Base-by-base conservation (phyloP, 2,113 vertebrate genomes). In the Anguilla rostrata region DNA sequence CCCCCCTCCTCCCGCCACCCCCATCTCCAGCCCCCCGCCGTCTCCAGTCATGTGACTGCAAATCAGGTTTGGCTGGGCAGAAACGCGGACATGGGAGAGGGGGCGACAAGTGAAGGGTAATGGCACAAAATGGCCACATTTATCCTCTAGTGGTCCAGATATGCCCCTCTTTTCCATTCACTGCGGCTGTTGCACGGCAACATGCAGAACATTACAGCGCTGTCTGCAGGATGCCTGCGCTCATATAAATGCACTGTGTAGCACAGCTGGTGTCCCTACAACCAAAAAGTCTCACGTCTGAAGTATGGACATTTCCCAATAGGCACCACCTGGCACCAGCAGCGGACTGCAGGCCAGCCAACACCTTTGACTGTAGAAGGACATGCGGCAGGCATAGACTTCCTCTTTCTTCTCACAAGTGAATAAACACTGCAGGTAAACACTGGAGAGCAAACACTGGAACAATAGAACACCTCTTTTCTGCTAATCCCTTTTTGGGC, bases 201-300 rank as follows among this genome's bases (percentile, higher is more conserved):
- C 43, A 46, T 34, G 1, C 34, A 34, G 34, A 34, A 34, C 22
- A 29, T 5, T 29, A 29, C 71, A 29, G 29, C 0, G 22, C 20
- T 16, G 46, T 75, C 84, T 41, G 34, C 60, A 34, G 60, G 60
- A 85, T n/a, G n/a, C 8, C 46, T 53, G 75, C 11, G 39, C 20
- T 29, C 39, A 41, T 41, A 29, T 26, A 39, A 81, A 5, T 60
- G 12, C 34, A 39, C 2, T 7, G 40, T 49, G 26, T 78, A 46
- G 66, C 15, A 41, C 22, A 26, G 85, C 53, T 34, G 40, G 90
- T 86, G 90, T 91, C 90, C 90, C 85, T 84, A 43, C 29, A 88
- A 83, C 49, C 71, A 89, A 81, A 90, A 57, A 88, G 79, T 85
- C 66, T 85, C 91, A 89, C 87, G 84, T 89, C 93, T 78, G 15